Evolutionary conservation across 1,140 invertebrate species (phyloP), one percentile per base, ranked within the genome.

Genomic region (Zophobas atratus): DNA sequence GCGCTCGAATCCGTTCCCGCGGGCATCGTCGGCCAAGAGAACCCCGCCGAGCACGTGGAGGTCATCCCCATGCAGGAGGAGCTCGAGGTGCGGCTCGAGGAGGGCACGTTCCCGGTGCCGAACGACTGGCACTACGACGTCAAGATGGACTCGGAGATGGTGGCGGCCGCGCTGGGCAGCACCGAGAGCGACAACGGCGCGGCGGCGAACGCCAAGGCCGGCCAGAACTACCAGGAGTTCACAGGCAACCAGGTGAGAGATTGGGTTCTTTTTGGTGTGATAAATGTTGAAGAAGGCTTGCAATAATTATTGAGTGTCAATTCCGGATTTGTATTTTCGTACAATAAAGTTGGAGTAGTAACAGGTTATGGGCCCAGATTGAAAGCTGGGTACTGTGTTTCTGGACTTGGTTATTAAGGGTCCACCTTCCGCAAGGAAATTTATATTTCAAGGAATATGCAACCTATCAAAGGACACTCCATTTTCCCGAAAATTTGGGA

Each of bases 31-130:
- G 81, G 82, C 76, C 76, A 81, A 32, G 83, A 84, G 53, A 81
- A 83, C 73, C 76, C 82, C 20, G 81, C 77, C 33, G 86, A 87
- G 34, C 85, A 87, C 77, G 87, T 88, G 32, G 80, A 88, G 77
- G 87, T 89, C 1, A 89, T 88, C 74, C 88, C 88, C 1, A 88
- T 89, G 86, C 86, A 88, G 80, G 88, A 90, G 82, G 88, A 88
- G 81, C 77, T 89, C 36, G 88, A 89, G 81, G 88, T 89, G 0
- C 80, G 88, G 74, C 79, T 89, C 53, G 85, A 89, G 81, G 85
- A 88, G 78, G 86, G 86, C 2, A 86, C 78, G 3, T 88, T 87
- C 77, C 85, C 85, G 3, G 86, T 87, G 3, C 82, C 83, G 0
- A 82, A 81, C 53, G 85, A 86, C 77, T 87, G 86, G 86, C 81